Conservation (phyloP, 1,140 invertebrate genomes). For the Phymorhynchus buccinoides region DNA sequence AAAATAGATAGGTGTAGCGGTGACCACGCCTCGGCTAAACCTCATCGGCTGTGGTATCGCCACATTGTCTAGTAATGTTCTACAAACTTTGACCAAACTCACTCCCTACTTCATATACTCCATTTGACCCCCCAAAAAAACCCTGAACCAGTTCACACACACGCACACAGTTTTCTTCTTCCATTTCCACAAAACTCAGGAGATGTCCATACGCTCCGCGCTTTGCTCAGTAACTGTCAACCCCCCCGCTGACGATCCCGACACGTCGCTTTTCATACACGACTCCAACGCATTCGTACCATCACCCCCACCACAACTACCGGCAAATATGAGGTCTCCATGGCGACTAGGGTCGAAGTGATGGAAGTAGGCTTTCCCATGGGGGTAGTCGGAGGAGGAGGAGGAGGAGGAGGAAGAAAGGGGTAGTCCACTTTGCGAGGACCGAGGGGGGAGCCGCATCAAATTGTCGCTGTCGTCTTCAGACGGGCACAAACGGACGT, state of each 20-base stretch:
- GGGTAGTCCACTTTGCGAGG: not conserved
- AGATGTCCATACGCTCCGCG: constrained; percentile 32
- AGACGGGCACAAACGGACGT: not conserved
- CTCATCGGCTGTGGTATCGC: too few species aligned
- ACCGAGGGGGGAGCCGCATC: not conserved
- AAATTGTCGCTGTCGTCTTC: not conserved
- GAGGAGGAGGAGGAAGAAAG: too few species aligned
- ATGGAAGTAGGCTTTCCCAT: not conserved
- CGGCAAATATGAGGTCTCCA: not conserved
- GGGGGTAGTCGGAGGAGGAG: not conserved
- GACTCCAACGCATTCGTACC: not conserved
- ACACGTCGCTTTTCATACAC: not conserved
- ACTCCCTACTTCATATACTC: not conserved
- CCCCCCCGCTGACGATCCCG: not conserved
- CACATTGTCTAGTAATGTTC: too few species aligned
- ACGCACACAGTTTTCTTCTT: not conserved
- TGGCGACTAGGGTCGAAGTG: not conserved
- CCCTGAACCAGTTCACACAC: not conserved
- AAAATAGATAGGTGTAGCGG: too few species aligned
- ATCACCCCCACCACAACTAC: not conserved
- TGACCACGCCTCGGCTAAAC: too few species aligned
- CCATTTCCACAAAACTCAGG: not conserved
- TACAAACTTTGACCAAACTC: not conserved
- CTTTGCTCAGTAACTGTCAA: not conserved
- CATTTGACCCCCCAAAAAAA: not conserved